These are phyloP conservation scores for Ophion ellenae DNA, from an alignment of 2,888 invertebrate genomes.

Conservation along the genomic window DNA sequence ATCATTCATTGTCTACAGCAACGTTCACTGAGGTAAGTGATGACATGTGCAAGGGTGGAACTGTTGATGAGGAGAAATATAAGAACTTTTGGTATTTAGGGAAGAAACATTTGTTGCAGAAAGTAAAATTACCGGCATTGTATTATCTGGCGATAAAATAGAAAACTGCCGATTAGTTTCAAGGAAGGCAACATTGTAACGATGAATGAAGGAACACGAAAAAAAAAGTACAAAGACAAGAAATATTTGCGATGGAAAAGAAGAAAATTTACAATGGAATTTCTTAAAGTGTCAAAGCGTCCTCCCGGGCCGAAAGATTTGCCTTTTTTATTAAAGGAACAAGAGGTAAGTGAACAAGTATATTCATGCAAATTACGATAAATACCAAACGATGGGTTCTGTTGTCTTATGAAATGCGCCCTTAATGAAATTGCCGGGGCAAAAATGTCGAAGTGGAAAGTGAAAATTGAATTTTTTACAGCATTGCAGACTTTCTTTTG, in stretches of 20 bases:
- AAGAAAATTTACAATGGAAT: slow-evolving; percentile 36
- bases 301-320: slow-evolving; percentile 41
- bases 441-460: slow-evolving; percentile 22
- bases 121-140: slow-evolving; percentile 31
- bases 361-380: slow-evolving; percentile 35
- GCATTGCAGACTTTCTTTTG: slow-evolving; percentile 18
- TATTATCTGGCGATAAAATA: slow-evolving; percentile 24
- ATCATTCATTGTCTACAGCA: slow-evolving; percentile 17
- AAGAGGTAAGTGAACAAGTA: slow-evolving; percentile 35
- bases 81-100: slow-evolving; percentile 21
- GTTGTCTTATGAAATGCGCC: slow-evolving; percentile 40
- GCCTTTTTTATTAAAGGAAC: slow-evolving; percentile 27
- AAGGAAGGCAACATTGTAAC: slow-evolving; percentile 25
- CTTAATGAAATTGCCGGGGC: slow-evolving; percentile 23
- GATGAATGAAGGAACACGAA: slow-evolving; percentile 38
- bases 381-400: slow-evolving; percentile 28
- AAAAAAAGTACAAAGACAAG: slow-evolving; percentile 30
- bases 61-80: slow-evolving; percentile 19
- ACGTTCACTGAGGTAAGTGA: slow-evolving; percentile 10
- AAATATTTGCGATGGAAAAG: slow-evolving; percentile 39
- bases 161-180: slow-evolving; percentile 24
- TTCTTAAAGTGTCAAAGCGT: slow-evolving; percentile 30
- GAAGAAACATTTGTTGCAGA: slow-evolving; percentile 37
- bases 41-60: slow-evolving; percentile 13
- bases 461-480: slow-evolving; percentile 13